These are phyloP conservation scores for Epinotia brunnichana DNA, from an alignment of 2,888 invertebrate genomes.

Conservation along the genomic window DNA sequence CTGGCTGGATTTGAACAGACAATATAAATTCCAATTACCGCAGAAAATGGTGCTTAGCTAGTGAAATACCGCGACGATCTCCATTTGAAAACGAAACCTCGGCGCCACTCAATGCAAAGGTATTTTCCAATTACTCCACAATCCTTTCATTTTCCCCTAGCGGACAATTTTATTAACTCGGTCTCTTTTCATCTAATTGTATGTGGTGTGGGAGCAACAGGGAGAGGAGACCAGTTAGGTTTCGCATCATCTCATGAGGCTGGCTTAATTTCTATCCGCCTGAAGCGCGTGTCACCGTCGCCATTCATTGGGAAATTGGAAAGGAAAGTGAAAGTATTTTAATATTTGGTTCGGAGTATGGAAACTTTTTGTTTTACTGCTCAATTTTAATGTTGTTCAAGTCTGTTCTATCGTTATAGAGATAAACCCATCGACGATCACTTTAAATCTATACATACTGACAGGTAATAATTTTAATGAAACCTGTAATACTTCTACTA, in stretches of 20 bases:
- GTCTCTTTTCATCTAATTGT: slow-evolving; percentile 60
- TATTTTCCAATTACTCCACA: slow-evolving; percentile 83
- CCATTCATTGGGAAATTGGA: slow-evolving; percentile 37
- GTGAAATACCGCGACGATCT: slow-evolving; percentile 69
- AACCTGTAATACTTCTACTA: too few relatives aligned
- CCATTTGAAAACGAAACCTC: slow-evolving; percentile 70
- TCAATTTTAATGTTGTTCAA: background rate
- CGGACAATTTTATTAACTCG: slow-evolving; percentile 72
- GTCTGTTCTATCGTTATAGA: too few relatives aligned
- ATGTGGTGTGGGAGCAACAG: slow-evolving; percentile 54
- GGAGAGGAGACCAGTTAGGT: slow-evolving; percentile 58
- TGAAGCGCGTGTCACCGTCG: slow-evolving; percentile 60
- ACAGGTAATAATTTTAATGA: too few relatives aligned
- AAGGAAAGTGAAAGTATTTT: slow-evolving; percentile 30
- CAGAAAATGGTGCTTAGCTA: slow-evolving; percentile 61
- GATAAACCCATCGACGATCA: background rate
- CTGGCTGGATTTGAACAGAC: slow-evolving; percentile 35
- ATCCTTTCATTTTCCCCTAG: slow-evolving; percentile 79
- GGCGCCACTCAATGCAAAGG: slow-evolving; percentile 77
- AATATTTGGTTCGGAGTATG: slow-evolving; percentile 13
- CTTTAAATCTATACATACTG: too few relatives aligned
- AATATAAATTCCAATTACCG: slow-evolving; percentile 71
- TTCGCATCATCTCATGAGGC: slow-evolving; percentile 69
- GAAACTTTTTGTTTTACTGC: background rate
- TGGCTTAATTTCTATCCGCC: slow-evolving; percentile 79